phyloP scores from a whole-genome alignment of 2,888 invertebrate species.

The Hydrotaea cyrtoneurina region DNA sequence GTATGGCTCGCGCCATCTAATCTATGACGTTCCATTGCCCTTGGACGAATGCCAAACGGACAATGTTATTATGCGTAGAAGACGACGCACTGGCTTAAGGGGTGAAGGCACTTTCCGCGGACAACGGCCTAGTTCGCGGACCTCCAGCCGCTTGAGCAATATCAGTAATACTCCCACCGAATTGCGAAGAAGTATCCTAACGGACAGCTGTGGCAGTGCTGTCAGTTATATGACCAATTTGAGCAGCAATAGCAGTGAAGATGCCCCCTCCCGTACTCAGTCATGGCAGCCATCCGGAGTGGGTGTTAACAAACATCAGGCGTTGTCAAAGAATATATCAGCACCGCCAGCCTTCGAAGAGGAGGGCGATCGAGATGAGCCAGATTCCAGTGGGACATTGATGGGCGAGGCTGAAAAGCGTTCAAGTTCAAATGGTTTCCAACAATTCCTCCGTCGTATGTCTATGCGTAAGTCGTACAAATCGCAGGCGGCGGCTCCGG shows the following conservation, averaged over 20 bases:
- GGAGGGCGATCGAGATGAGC: conserved; percentile 41
- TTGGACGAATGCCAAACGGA: conserved; percentile 84
- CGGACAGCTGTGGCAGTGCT: conserved; percentile 75
- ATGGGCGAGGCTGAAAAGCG: conserved; percentile 53
- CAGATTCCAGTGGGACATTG: conserved; percentile 49
- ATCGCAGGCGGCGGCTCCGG: conserved; percentile 65
- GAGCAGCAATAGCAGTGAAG: conserved; percentile 67
- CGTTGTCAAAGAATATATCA: conserved; percentile 82
- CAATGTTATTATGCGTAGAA: conserved; percentile 79
- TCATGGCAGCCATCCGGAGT: conserved; percentile 77
- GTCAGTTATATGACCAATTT: conserved; percentile 71
- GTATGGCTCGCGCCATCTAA: conserved; percentile 83
- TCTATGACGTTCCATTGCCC: conserved; percentile 84
- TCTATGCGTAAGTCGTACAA: conserved; percentile 79
- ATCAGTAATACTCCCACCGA: conserved; percentile 74
- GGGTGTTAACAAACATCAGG: conserved; percentile 73
- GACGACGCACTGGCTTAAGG: conserved; percentile 66
- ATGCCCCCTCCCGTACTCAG: conserved; percentile 71
- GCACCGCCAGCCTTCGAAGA: conserved; percentile 78
- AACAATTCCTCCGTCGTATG: conserved; percentile 80
- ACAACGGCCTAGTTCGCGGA: conserved; percentile 69
- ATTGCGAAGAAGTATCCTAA: conserved; percentile 73
- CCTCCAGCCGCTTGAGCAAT: conserved; percentile 73
- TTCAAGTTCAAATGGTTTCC: conserved; percentile 74
- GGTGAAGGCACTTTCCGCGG: conserved; percentile 37